phyloP scores from a whole-genome alignment of 2,888 invertebrate genomes.

The Eupithecia vulgata region DNA sequence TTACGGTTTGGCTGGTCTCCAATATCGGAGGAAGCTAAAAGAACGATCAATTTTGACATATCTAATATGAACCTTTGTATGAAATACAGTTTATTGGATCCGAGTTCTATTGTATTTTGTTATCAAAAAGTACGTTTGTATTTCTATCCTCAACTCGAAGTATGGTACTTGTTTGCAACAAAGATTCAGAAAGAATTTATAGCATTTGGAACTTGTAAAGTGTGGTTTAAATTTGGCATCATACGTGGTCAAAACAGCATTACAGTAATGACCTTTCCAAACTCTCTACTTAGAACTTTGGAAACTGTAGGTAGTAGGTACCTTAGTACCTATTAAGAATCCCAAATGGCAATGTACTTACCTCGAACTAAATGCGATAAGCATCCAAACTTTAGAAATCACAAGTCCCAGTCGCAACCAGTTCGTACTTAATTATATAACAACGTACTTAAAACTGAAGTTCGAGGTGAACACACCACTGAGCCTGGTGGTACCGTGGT shows the following conservation, averaged over 20 bases:
- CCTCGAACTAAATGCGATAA: constrained; percentile 31
- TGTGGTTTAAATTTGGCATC: not conserved
- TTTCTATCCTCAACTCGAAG: not conserved
- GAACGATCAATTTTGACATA: constrained; percentile 54
- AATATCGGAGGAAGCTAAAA: constrained; percentile 50
- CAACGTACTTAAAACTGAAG: not conserved
- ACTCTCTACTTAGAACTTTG: constrained; percentile 22
- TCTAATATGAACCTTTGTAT: constrained; percentile 41
- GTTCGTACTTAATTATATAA: constrained; percentile 12
- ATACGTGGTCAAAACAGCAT: constrained; percentile 19
- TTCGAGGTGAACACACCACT: not conserved
- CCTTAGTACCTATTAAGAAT: constrained; percentile 13
- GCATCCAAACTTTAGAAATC: constrained; percentile 31
- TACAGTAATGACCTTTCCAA: constrained; percentile 18
- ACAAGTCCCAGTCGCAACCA: constrained; percentile 21
- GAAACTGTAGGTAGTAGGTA: constrained; percentile 19
- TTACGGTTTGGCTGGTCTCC: constrained; percentile 58
- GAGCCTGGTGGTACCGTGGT: not conserved
- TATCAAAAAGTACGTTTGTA: not conserved
- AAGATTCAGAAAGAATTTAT: not conserved
- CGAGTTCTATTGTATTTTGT: constrained; percentile 1
- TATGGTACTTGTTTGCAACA: not conserved
- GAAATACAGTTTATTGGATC: constrained; percentile 11
- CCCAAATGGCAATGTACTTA: constrained; percentile 22
- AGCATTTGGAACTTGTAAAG: not conserved